These are phyloP conservation scores for Ploceus nigricollis DNA, from an alignment of 2,113 vertebrate species.

Conservation along the genomic window DNA sequence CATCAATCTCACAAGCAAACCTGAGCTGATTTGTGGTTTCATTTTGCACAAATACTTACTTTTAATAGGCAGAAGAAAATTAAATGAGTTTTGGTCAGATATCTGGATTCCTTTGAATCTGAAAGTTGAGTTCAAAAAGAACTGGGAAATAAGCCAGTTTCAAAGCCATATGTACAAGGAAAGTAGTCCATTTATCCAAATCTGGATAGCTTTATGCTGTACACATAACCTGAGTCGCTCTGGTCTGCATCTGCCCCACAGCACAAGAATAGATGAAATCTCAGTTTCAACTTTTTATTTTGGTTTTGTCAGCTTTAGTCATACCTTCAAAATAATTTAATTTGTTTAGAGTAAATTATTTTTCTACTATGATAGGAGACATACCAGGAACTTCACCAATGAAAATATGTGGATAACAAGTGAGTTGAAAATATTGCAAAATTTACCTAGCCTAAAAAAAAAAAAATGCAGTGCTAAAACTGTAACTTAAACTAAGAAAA, in stretches of 20 bases:
- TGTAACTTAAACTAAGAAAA: background rate
- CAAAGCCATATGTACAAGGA: background rate
- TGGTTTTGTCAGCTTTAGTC: background rate
- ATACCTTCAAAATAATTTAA: conserved; percentile 7
- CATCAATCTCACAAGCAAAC: conserved; percentile 29
- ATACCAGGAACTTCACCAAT: background rate
- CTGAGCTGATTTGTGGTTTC: conserved; percentile 29
- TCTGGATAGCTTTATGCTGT: background rate
- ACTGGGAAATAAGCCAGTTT: conserved; percentile 24
- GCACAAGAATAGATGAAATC: background rate
- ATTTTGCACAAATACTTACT: conserved; percentile 20
- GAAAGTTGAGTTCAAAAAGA: conserved; percentile 30
- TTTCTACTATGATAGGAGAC: background rate
- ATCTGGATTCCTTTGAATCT: conserved; percentile 31
- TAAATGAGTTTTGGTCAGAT: conserved; percentile 41
- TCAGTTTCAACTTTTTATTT: background rate
- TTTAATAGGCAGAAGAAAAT: conserved; percentile 27
- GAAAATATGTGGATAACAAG: background rate
- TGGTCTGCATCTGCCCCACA: background rate
- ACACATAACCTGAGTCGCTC: background rate
- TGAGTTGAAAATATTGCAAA: background rate
- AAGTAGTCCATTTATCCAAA: conserved; percentile 29
- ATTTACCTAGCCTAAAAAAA: background rate
- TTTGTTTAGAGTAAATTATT: background rate
- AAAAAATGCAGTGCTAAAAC: background rate